Percentiles rank a stretch among this genome's conserved stretches.
Evolutionary conservation across 2,113 vertebrate genomes (phyloP).

Genomic region (Festucalex cinctus): DNA sequence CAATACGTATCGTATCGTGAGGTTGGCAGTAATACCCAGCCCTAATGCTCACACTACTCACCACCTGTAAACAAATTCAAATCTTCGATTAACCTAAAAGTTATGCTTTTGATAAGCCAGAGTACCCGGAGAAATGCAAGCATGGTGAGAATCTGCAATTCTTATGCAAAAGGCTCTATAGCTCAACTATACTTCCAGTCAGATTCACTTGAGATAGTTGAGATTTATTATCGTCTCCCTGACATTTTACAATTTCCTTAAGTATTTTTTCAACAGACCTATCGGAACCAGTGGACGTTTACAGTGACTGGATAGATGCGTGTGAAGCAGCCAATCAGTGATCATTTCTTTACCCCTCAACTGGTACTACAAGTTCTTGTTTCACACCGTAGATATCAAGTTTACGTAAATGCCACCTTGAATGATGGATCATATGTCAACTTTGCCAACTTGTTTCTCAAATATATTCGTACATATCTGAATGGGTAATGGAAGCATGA

Average conservation of each 20-base stretch:
- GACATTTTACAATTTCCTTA: conserved; percentile 48
- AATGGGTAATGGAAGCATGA: not conserved
- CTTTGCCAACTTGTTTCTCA: not conserved
- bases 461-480: not conserved
- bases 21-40: too few relatives aligned
- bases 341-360: conserved; percentile 70
- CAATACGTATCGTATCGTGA: too few relatives aligned
- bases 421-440: not conserved
- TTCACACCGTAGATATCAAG: not conserved
- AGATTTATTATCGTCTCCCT: not conserved
- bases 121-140: not conserved
- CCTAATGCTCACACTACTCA: not conserved
- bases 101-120: not conserved
- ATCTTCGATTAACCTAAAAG: not conserved
- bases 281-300: conserved; percentile 91
- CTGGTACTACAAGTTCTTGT: not conserved
- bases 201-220: not conserved
- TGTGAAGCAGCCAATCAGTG: conserved; percentile 93
- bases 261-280: conserved; percentile 77
- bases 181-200: not conserved
- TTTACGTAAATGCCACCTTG: not conserved
- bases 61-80: not conserved
- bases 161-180: too few relatives aligned
- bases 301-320: conserved; percentile 96
- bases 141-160: not conserved